Evolutionary conservation across 2,797 vertebrate species (phyloP).

Genomic region (Sardinella longiceps): DNA sequence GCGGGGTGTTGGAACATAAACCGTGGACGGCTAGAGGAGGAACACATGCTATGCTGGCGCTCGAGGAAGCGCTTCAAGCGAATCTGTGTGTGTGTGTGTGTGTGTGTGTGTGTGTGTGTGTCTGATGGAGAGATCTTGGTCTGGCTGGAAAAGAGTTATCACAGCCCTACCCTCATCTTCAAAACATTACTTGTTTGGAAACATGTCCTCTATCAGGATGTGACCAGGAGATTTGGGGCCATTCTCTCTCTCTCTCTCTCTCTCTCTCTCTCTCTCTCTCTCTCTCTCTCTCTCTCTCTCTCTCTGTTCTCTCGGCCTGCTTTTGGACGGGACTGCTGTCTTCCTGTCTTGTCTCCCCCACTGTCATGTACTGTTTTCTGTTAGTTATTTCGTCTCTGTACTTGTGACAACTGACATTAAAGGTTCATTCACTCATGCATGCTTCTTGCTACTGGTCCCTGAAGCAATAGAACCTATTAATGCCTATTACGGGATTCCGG

Average conservation of each 20-base stretch:
- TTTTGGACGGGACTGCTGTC: background rate
- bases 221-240: background rate
- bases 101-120: background rate
- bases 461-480: no score
- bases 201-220: background rate
- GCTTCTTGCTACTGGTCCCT: background rate
- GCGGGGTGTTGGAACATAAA: conserved; percentile 43
- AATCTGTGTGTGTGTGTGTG: conserved; percentile 6
- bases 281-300: background rate
- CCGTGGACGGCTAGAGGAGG: conserved; percentile 35
- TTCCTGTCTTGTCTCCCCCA: no score
- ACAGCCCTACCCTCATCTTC: background rate
- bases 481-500: background rate
- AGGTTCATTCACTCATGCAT: no score
- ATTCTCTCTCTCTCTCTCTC: background rate
- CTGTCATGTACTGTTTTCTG: no score
- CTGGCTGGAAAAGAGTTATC: background rate
- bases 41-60: conserved; percentile 50
- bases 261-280: background rate
- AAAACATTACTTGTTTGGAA: background rate
- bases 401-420: no score
- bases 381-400: no score
- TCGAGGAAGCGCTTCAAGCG: background rate
- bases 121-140: background rate
- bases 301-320: background rate